Conservation (phyloP, 2,797 vertebrate species). For the Anguilla marmorata region DNA sequence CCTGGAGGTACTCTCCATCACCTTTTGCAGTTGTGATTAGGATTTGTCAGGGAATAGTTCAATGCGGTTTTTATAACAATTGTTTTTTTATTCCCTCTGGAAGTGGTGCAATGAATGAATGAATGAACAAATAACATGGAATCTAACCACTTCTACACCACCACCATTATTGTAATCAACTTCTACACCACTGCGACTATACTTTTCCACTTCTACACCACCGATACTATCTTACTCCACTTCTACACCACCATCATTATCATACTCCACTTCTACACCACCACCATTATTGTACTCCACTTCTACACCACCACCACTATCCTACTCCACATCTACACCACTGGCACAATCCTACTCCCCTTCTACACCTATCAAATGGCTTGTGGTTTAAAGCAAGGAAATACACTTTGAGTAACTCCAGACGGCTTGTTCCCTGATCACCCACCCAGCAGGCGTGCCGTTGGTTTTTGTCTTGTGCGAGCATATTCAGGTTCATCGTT, state of each 20-base stretch:
- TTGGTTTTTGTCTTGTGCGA: neutral
- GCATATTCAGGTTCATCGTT: neutral
- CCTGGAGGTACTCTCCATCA: too few species aligned
- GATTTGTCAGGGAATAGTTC: too few species aligned
- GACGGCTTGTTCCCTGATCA: neutral
- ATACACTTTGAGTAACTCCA: too few species aligned
- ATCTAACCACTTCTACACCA: conserved; percentile 14
- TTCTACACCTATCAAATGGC: too few species aligned
- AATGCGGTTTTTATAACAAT: too few species aligned
- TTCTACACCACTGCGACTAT: neutral
- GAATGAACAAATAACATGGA: neutral
- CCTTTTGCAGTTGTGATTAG: too few species aligned
- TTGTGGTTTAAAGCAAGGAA: too few species aligned
- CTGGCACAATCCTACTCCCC: neutral
- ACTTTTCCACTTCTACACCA: neutral
- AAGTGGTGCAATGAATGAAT: too few species aligned
- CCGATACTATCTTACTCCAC: neutral
- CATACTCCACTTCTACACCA: neutral
- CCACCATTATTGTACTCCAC: neutral
- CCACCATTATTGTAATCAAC: conserved; percentile 40
- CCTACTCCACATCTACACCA: conserved; percentile 7
- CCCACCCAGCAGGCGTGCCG: neutral
- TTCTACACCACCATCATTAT: neutral
- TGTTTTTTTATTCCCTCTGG: too few species aligned
- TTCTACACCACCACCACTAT: neutral